Evolutionary conservation across 2,888 invertebrate genomes (phyloP), one percentile per base, ranked within the genome.

Genomic region (Toxonevra muliebris): DNA sequence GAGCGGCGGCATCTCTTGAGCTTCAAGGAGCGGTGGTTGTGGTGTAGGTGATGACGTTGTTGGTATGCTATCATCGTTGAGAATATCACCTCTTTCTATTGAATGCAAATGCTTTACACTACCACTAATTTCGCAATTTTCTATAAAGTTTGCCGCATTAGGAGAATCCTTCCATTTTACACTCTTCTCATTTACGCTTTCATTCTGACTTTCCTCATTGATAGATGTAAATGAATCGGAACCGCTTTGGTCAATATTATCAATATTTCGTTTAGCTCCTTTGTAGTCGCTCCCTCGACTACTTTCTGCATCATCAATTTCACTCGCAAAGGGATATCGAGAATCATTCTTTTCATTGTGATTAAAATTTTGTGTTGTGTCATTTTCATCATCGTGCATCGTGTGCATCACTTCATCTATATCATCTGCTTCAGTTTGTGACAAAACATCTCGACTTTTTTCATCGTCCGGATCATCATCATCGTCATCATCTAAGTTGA

Each of bases 311-410:
- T 30, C 30, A 2, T 30, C 30, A 30, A 30, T 30, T 30, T 30
- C 30, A 30, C 7, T 30, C 7, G 11, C 11, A 48, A 42, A 11
- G 12, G 12, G 17, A 30, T 48, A 13, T 58, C 48, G 61, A 11
- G 20, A 20, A 12, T 50, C 10, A 9, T 61, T 59, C 52, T 52
- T 53, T 48, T 10, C 40, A 17, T 60, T 11, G 3, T 42, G 17
- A 2, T 63, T 43, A 59, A 45, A 20, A 7, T 55, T 48, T 0
- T 30, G 7, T n/a, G 11, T 12, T 48, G 43, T 57, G 48, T 66
- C 61, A 19, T 54, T 7, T 52, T 42, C 42, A 9, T 50, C 53
- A 13, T 45, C 20, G 72, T 19, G 71, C 71, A 73, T 76, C 76
- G 72, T 70, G 58, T 61, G 15, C 70, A 75, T 61, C 58, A 58